Percentiles rank a stretch among this genome's conserved stretches.
Conservation (phyloP, 2,797 vertebrate species). For the Ataeniobius toweri region DNA sequence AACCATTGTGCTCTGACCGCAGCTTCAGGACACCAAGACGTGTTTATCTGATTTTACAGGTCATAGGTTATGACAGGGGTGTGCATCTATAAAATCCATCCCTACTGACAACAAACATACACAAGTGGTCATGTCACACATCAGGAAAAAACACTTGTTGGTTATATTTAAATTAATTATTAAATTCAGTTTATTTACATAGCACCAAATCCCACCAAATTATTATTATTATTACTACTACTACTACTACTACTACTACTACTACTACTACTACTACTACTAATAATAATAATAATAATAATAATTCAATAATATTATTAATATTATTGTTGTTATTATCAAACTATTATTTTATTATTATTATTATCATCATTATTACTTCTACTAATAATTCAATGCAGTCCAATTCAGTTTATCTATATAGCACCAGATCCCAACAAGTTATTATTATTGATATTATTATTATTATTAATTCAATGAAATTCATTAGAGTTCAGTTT, state of each 20-base stretch:
- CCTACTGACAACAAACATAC: neutral
- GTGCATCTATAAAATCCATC: neutral
- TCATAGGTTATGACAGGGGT: neutral
- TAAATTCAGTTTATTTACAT: too few species aligned
- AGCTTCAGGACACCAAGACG: conserved; percentile 9
- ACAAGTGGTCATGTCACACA: neutral
- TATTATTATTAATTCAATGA: neutral
- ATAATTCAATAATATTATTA: neutral
- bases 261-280: too few species aligned
- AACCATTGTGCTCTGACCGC: conserved; percentile 30
- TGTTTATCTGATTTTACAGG: conserved; percentile 4
- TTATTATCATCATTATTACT: too few species aligned
- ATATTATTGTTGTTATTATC: too few species aligned
- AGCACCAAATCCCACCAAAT: too few species aligned
- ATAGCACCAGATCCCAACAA: too few species aligned
- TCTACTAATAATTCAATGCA: too few species aligned
- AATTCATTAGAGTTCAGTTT: neutral
- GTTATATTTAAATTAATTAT: neutral
- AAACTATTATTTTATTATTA: too few species aligned
- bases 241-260: too few species aligned
- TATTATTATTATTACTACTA: too few species aligned
- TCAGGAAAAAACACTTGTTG: neutral
- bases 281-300: too few species aligned
- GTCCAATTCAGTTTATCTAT: too few species aligned
- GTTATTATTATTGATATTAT: neutral